Evolutionary conservation across 1,140 invertebrate species (phyloP), one percentile per base, ranked within the genome.

Genomic region (Heliothis subflexa): DNA sequence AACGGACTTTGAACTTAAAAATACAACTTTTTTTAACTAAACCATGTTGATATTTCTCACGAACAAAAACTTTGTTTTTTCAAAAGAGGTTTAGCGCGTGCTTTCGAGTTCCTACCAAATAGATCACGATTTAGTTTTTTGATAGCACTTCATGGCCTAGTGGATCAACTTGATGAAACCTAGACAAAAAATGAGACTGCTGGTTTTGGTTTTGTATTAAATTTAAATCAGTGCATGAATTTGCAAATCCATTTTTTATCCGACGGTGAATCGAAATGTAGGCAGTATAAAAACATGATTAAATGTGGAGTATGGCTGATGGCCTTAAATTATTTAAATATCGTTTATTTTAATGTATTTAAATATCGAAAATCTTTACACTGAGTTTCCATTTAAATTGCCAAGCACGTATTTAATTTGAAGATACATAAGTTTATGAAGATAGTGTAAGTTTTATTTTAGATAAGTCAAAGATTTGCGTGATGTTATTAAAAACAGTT

Each of bases 11-110:
- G 66, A 77, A 77, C 74, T 77, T 47, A 40, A 80, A 78, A 80
- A 76, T 50, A 21, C 33, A 13, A 71, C 45, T 80, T 83, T 80
- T 82, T 82, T 78, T 81, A 40, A 40, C 50, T 72, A 72, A 70
- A 80, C 78, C 33, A 50, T 83, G 78, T 84, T 82, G 72, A 78
- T 85, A 82, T 85, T 83, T 82, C 62, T 81, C 66, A 61, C 59
- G 54, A 80, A 80, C 68, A 80, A 82, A 82, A 80, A 78, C 40
- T 74, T n/a, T 74, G 70, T 75, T 73, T 78, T 80, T 75, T 64
- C 74, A 50, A 49, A 14, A 16, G 62, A 0, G 68, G 50, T 66
- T 70, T 73, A 77, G 71, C 81, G 57, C 78, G 81, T 78, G 68
- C 75, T 40, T 80, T 76, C 33, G 18, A 54, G 45, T 73, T 79